Evolutionary conservation across 2,797 vertebrate genomes (phyloP), one percentile per base, ranked within the genome.

Genomic region (Acomys russatus): DNA sequence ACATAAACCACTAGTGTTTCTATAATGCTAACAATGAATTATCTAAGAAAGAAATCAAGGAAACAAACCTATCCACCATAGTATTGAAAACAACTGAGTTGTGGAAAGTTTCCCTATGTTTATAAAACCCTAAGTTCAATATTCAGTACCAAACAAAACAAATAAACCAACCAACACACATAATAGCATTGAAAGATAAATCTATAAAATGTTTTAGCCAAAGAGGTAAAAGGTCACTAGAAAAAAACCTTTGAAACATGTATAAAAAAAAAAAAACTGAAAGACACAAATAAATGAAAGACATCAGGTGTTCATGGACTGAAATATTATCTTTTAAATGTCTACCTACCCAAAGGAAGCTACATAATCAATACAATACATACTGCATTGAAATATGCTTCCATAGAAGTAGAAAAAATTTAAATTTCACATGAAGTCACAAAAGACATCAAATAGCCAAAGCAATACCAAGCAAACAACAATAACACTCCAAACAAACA

Each of bases 181-280:
- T 66, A 28, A 35, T 71, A 54, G 33, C 28, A 54, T 28, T 87
- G 23, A 38, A 38, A 70, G 6, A 86, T 22, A 86, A 70, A 25
- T 15, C 44, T 64, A 63, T 10, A 11, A 15, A 66, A 66, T 76
- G 56, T 77, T 77, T 77, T 77, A 68, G 18, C 49, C 25, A 56
- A 76, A 61, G 30, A 68, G 7, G 8, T 90, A 3, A 61, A 90
- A 94, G 17, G 20, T 70, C 61, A 61, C 2, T 49, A 49, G 51
- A 51, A 49, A 77, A 51, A 84, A 77, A 77, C 78, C 51, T 51
- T 90, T 49, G 68, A 54, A 76, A 66, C 20, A 94, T 22, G 64
- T 22, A 68, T 20, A 28, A 76, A 94, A 68, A 22, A 28, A 76
- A 94, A 68, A 22, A 94, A 74, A 89, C 28, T 82, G 59, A 74